Evolutionary conservation across 2,888 invertebrate species (phyloP), one percentile per base, ranked within the genome.

Genomic region (Aporophyla lueneburgensis): DNA sequence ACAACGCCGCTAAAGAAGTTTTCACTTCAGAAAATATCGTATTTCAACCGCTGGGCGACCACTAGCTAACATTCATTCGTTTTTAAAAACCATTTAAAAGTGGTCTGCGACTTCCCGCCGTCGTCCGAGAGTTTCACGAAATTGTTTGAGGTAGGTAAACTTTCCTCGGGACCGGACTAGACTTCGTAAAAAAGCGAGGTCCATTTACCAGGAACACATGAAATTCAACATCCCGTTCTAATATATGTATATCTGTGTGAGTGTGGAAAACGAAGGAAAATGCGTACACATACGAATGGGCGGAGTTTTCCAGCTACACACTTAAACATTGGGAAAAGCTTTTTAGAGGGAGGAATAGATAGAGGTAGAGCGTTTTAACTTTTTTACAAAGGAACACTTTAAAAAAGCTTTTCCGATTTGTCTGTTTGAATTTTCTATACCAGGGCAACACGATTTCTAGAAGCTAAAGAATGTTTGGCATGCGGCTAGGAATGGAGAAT

Each of bases 371-470:
- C 91, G 93, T 93, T 94, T 93, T 93, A 93, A 93, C 88, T 86
- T 93, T 93, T 93, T 92, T 86, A 76, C 71, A 89, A 86, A 78
- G 88, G 84, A 83, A 91, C 87, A 93, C 92, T 94, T 95, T 94
- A 95, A 96, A 96, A 96, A 96, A 94, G 93, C 93, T 93, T 94
- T 94, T 93, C 94, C 93, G 93, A 93, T 93, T 94, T 93, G 93
- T 92, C 92, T 90, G 90, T 95, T 96, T 96, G 96, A 97, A 97
- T 96, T 96, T 96, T 95, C 92, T 93, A 71, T 81, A 95, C 93
- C 88, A 93, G 95, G 96, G 88, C 62, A 88, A 33, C 93, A 96
- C 89, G 87, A 89, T 88, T 63, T 58, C 70, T 19, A 90, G 89
- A 71, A 91, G 93, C 86, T 93, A 56, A 87, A 89, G 91, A 93